Percentiles rank a stretch among this genome's conserved stretches.
These are phyloP conservation scores for Seira musarum DNA, from an alignment of 2,888 invertebrate species.

Conservation along the genomic window DNA sequence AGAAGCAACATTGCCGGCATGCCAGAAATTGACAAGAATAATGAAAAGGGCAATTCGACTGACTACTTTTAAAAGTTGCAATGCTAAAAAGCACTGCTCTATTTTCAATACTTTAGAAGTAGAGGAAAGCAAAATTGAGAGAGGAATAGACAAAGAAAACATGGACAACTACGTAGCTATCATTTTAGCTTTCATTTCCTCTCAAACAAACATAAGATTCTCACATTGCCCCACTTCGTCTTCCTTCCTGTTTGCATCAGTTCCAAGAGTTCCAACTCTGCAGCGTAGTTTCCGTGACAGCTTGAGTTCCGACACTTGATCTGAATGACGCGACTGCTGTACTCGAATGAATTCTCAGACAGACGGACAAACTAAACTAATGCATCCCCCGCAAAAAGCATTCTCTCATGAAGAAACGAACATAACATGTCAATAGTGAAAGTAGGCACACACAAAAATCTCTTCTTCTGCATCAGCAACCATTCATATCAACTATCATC, in stretches of 20 bases:
- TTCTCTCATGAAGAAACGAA: too few species aligned
- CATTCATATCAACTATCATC: neutral
- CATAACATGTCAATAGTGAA: neutral
- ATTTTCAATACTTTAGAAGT: neutral
- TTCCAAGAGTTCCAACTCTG: neutral
- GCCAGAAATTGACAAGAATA: neutral
- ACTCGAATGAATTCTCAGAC: neutral
- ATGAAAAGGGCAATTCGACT: neutral
- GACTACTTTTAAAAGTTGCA: neutral
- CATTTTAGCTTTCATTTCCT: conserved; percentile 1
- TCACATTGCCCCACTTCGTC: too few species aligned
- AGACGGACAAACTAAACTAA: neutral
- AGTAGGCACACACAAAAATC: neutral
- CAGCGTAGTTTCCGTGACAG: neutral
- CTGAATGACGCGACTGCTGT: too few species aligned
- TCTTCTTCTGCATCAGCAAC: conserved; percentile 13
- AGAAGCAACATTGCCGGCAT: neutral
- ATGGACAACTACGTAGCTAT: neutral
- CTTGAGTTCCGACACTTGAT: neutral
- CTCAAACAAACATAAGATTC: neutral
- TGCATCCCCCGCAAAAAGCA: neutral
- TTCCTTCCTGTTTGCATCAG: too few species aligned
- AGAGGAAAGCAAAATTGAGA: neutral
- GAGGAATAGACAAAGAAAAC: too few species aligned
- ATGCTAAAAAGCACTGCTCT: neutral